Evolutionary conservation across 2,888 invertebrate species (phyloP), one percentile per base, ranked within the genome.

Genomic region (Thera obeliscata): DNA sequence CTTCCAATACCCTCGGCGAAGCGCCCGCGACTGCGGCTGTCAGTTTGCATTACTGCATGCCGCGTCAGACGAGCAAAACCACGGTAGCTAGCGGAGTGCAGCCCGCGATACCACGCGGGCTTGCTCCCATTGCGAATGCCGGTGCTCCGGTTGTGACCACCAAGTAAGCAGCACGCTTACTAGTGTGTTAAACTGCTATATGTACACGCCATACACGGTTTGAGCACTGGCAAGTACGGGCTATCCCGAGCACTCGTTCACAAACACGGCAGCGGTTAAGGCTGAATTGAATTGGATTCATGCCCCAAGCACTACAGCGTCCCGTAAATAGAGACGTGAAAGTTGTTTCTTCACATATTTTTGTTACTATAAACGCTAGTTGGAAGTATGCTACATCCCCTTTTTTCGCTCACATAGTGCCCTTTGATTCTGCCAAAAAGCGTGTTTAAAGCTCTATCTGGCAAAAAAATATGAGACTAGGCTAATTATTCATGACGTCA

Each of bases 11-110:
- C 96, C 96, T 78, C 95, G 96, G 82, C 95, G 96, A 87, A 94
- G 95, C 88, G 95, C 96, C 78, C 96, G 97, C 87, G 97, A 97
- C 91, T 97, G 97, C 90, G 97, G 97, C 93, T 97, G 97, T 95
- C 97, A 97, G 93, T 97, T 97, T 94, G 97, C 97, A 84, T 95
- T 97, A 86, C 96, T 97, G 86, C 97, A 97, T 94, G 96, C 97
- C 87, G 97, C 96, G 81, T 96, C 96, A 86, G 96, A 95, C 90
- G 95, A 94, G 67, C 85, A 85, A 78, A 83, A 79, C 78, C 88
- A 88, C 84, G 94, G 84, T 94, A 95, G 95, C 95, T 95, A 93
- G 93, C 93, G 91, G 89, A 89, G 87, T 78, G 89, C 88, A 59
- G 93, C 92, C 91, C 93, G 93, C 89, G 91, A 80, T 73, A 81